Evolutionary conservation across 2,888 invertebrate genomes (phyloP).

Genomic region (Scelioninae gen. 2): DNA sequence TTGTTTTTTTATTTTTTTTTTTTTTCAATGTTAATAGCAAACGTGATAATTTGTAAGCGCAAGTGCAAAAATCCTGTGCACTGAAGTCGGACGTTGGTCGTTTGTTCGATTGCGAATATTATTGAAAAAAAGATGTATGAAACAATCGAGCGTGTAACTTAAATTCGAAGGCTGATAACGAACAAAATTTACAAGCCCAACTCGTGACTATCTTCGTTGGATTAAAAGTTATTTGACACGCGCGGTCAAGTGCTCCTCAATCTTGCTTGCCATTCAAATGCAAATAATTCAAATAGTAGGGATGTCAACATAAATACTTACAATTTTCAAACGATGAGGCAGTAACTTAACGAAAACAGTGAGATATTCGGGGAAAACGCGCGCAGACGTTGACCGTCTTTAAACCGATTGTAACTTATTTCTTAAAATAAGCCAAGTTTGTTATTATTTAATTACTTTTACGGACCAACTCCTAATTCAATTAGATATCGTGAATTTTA

Average conservation of each 20-base stretch:
- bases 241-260: neutral
- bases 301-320: slow-evolving; percentile 67
- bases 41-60: too few relatives aligned
- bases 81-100: too few relatives aligned
- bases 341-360: slow-evolving; percentile 66
- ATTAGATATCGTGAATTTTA: slow-evolving; percentile 22
- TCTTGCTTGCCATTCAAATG: neutral
- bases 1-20: too few relatives aligned
- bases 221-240: slow-evolving; percentile 8
- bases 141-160: too few relatives aligned
- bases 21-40: too few relatives aligned
- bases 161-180: too few relatives aligned
- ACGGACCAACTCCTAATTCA: neutral
- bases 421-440: slow-evolving; percentile 8
- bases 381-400: slow-evolving; percentile 39
- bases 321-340: slow-evolving; percentile 60
- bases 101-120: neutral
- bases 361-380: slow-evolving; percentile 36
- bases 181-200: neutral
- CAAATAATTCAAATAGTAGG: slow-evolving; percentile 61
- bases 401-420: slow-evolving; percentile 9
- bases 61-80: too few relatives aligned
- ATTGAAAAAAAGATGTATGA: neutral
- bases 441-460: slow-evolving; percentile 13
- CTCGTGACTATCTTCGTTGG: slow-evolving; percentile 1